phyloP scores from a whole-genome alignment of 92 coral and sea anemone species.

The Bergia sp. region DNA sequence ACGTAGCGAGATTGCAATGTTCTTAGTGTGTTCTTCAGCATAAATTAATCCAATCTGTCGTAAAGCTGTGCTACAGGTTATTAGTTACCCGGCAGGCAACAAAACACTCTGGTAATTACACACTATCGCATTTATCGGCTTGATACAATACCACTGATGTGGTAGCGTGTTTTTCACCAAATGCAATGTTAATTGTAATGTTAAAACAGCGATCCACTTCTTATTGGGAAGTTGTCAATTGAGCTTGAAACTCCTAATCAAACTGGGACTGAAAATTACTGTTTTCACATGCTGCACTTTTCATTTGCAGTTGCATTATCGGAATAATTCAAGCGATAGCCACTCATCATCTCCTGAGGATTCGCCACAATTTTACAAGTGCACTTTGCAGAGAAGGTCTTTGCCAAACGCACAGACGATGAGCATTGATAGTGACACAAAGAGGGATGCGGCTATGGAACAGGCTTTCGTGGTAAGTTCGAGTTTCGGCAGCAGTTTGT shows the following conservation, averaged over 20 bases:
- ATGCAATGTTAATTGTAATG: too few species aligned
- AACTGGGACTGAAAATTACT: background rate
- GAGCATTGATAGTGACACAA: background rate
- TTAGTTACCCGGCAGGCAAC: too few species aligned
- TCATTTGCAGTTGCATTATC: background rate
- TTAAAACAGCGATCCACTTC: too few species aligned
- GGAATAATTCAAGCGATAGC: constrained; percentile 9
- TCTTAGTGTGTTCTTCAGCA: background rate
- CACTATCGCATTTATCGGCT: too few species aligned
- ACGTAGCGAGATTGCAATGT: background rate
- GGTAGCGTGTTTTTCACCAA: too few species aligned
- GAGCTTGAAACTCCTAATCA: too few species aligned
- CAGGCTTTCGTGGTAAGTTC: constrained; percentile 14
- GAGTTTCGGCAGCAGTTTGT: background rate
- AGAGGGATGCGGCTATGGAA: background rate
- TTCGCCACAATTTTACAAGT: background rate
- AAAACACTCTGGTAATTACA: too few species aligned
- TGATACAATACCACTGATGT: too few species aligned
- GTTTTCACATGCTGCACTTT: background rate
- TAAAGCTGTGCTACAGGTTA: too few species aligned
- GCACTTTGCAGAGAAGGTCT: background rate
- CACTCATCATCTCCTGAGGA: constrained; percentile 8
- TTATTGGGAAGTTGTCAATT: too few species aligned
- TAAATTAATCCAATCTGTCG: background rate
- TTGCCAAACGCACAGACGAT: background rate